These are phyloP conservation scores for Argyresthia albistria DNA, from an alignment of 2,888 invertebrate species.

Conservation along the genomic window DNA sequence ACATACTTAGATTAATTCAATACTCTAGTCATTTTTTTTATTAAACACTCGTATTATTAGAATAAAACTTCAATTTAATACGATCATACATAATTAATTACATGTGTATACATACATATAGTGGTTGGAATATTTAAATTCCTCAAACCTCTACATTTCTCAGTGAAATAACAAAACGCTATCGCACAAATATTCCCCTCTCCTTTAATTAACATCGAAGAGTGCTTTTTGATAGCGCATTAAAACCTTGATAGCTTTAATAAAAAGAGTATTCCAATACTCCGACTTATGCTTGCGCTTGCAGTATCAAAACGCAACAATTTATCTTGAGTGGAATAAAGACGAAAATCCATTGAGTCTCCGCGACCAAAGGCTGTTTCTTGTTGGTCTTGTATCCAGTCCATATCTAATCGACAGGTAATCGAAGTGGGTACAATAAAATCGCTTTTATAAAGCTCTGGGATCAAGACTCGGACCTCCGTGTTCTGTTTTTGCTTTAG, in stretches of 20 bases:
- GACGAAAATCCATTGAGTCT: too few species aligned
- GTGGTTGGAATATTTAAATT: too few species aligned
- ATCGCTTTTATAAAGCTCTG: neutral
- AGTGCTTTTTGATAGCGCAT: slow-evolving; percentile 12
- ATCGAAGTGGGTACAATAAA: slow-evolving; percentile 3
- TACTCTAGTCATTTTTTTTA: too few species aligned
- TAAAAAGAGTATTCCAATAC: neutral
- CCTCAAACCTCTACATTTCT: too few species aligned
- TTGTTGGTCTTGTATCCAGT: neutral
- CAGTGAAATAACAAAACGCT: neutral
- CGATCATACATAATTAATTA: too few species aligned
- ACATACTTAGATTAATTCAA: too few species aligned
- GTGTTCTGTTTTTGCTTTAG: neutral
- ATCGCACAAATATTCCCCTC: slow-evolving; percentile 1
- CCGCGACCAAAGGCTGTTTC: too few species aligned
- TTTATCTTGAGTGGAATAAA: neutral
- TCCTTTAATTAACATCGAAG: slow-evolving; percentile 12
- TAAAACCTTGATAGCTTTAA: slow-evolving; percentile 4
- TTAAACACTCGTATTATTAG: too few species aligned
- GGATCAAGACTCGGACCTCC: neutral
- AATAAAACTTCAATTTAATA: too few species aligned
- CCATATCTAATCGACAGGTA: slow-evolving; percentile 4
- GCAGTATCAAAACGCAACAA: neutral
- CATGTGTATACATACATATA: too few species aligned
- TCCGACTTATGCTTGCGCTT: neutral